These are phyloP conservation scores for Dicrostonyx torquatus DNA, from an alignment of 2,797 vertebrate genomes.

Conservation along the genomic window DNA sequence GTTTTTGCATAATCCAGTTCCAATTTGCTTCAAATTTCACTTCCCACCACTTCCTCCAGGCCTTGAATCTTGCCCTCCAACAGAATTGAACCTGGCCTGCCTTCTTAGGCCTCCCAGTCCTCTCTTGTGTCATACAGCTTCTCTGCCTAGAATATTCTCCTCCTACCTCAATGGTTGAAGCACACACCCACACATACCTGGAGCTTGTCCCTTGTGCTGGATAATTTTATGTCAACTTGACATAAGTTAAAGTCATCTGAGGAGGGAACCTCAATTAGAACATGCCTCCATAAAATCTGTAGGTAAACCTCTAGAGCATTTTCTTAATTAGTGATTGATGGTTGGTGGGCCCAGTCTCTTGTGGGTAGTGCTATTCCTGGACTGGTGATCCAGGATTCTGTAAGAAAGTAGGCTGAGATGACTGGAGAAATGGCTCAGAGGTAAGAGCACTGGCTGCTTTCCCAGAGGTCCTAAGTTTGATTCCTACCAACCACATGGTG, in stretches of 20 bases:
- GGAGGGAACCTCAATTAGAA: neutral
- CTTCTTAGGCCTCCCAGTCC: neutral
- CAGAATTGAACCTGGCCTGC: neutral
- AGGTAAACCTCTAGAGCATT: neutral
- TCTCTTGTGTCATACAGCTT: neutral
- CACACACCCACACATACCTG: neutral
- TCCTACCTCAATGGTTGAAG: neutral
- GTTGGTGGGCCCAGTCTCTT: neutral
- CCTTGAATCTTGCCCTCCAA: neutral
- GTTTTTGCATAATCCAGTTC: conserved; percentile 56
- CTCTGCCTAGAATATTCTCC: neutral
- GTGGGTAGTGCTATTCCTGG: neutral
- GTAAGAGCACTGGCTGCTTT: neutral
- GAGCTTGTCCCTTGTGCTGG: neutral
- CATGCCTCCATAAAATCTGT: neutral
- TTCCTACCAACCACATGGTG: neutral
- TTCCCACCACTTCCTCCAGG: neutral
- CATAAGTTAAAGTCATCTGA: neutral
- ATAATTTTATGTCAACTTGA: too few species aligned
- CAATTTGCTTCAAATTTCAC: conserved; percentile 28
- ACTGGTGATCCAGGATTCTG: neutral
- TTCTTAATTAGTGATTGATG: neutral
- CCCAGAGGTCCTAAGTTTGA: neutral
- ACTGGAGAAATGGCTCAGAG: neutral
- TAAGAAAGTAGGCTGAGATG: neutral